Evolutionary conservation across 2,888 invertebrate species (phyloP).

Genomic region (Metacarcinus magister): DNA sequence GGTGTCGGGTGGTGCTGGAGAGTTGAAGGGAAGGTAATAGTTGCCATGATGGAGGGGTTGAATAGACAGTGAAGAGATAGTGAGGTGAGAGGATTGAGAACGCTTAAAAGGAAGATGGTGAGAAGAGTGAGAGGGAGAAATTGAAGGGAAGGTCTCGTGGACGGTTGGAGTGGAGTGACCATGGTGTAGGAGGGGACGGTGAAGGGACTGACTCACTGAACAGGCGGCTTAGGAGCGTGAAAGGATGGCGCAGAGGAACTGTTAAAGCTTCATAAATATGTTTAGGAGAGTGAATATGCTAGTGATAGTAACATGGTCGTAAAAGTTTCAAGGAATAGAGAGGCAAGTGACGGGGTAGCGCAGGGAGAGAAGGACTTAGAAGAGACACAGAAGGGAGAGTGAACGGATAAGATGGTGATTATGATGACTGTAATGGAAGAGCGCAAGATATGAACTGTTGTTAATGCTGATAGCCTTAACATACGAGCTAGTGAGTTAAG

Average conservation of each 20-base stretch:
- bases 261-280: background rate
- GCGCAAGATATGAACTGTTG: background rate
- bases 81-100: background rate
- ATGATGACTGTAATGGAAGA: background rate
- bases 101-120: background rate
- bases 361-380: background rate
- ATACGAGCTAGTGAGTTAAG: background rate
- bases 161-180: background rate
- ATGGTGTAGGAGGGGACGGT: background rate
- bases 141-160: background rate
- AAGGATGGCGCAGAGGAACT: background rate
- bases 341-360: slow-evolving; percentile 7
- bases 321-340: background rate
- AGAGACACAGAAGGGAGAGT: background rate
- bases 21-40: slow-evolving; percentile 15
- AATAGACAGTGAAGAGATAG: background rate
- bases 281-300: background rate
- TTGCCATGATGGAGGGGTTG: background rate
- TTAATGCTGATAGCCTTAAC: background rate
- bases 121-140: background rate
- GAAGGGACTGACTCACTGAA: background rate
- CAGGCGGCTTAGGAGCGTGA: background rate
- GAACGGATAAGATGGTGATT: background rate
- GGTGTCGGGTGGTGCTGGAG: background rate
- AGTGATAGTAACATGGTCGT: background rate